Evolutionary conservation across 2,888 invertebrate species (phyloP), one percentile per base, ranked within the genome.

Genomic region (Agrochola macilenta): DNA sequence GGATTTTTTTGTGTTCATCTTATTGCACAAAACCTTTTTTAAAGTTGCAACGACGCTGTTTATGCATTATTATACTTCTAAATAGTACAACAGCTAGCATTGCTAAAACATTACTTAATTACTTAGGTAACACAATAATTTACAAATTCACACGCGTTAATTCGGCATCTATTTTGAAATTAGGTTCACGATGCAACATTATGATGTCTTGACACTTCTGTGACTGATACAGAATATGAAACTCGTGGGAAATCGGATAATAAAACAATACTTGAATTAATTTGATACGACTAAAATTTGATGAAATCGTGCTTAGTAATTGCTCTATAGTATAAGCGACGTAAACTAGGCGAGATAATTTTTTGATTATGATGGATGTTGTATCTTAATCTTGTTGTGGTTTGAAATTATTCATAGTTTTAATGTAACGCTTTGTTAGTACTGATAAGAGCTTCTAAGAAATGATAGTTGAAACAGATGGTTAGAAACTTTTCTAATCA

Each of bases 111-210:
- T 70, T 54, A 79, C 54, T 57, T 57, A 82, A 23, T 35, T 82
- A 77, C 49, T 57, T 60, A 82, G n/a, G 43, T 82, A 78, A 86
- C n/a, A 73, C 71, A 83, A 87, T 81, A 79, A 69, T 82, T 80
- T 73, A 76, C 79, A 78, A 84, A 79, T 84, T 87, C 86, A 84
- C 84, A 87, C 86, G 86, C 66, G 69, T 77, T 78, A 84, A 77
- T 83, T 80, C 46, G 79, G 83, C 46, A 8, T 66, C 64, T 70
- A 81, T 87, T 83, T 66, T 81, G 89, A 86, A 88, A 88, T 79
- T 79, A 79, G 84, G 81, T 81, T 68, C 78, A 70, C 74, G 39
- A 78, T 73, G 79, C 74, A 75, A 85, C 72, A 71, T 23, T 75
- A 70, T 60, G 68, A 75, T 82, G 72, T 74, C 82, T 80, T 88